phyloP scores from a whole-genome alignment of 2,797 vertebrate genomes.

The Echeneis naucrates region DNA sequence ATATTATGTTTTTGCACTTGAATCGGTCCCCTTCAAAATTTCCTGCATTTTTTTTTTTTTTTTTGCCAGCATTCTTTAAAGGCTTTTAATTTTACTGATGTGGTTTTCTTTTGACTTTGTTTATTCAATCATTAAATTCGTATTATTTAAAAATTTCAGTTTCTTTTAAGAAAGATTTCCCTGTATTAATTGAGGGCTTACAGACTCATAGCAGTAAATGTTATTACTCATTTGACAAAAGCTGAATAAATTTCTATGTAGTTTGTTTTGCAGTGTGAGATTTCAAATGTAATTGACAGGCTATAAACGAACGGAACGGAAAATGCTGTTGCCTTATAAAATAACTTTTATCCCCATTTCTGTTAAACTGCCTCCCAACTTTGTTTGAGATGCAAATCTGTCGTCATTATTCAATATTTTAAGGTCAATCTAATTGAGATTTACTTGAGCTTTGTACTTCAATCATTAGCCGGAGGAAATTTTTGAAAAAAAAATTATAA shows the following conservation, averaged over 20 bases:
- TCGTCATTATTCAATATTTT: not conserved
- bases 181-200: not conserved
- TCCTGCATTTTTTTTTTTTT: no score
- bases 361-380: not conserved
- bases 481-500: not conserved
- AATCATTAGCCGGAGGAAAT: not conserved
- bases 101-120: no score
- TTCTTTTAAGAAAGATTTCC: no score
- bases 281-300: not conserved
- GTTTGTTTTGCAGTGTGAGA: not conserved
- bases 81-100: no score
- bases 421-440: not conserved
- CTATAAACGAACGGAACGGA: no score
- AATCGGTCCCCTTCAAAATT: no score
- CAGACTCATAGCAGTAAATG: no score
- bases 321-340: not conserved
- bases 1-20: not conserved
- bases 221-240: not conserved
- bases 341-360: not conserved
- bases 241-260: not conserved
- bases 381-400: not conserved
- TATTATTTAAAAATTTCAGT: no score
- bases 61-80: no score
- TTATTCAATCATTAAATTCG: no score
- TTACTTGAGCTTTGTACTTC: not conserved